Evolutionary conservation across 2,888 invertebrate genomes (phyloP).

Genomic region (Galerucella calmariensis): DNA sequence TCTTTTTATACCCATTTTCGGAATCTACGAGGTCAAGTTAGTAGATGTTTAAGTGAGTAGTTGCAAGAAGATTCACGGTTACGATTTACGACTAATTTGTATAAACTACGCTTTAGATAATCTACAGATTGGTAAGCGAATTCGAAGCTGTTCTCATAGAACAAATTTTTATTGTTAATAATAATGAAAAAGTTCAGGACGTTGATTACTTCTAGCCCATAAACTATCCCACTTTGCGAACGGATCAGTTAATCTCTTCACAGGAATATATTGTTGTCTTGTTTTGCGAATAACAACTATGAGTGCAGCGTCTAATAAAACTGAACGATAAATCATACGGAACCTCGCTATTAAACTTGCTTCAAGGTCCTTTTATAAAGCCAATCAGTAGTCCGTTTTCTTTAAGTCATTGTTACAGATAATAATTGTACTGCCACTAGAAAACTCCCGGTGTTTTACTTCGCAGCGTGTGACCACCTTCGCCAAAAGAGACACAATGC

Average conservation of each 20-base stretch:
- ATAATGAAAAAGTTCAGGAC: too few relatives aligned
- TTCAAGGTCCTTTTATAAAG: slow-evolving; percentile 2
- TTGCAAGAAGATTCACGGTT: too few relatives aligned
- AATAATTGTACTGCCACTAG: slow-evolving; percentile 23
- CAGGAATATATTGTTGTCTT: background rate
- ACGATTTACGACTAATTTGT: too few relatives aligned
- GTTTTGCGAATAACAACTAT: background rate
- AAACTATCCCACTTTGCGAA: background rate
- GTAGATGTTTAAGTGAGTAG: too few relatives aligned
- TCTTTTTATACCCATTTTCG: too few relatives aligned
- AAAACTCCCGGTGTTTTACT: slow-evolving; percentile 35
- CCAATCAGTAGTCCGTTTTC: slow-evolving; percentile 18
- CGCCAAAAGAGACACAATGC: slow-evolving; percentile 33
- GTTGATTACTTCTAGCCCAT: too few relatives aligned
- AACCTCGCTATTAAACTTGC: background rate
- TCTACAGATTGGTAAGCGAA: too few relatives aligned
- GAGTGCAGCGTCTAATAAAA: background rate
- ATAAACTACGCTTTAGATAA: too few relatives aligned
- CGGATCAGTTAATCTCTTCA: background rate
- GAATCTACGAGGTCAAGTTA: too few relatives aligned
- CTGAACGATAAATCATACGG: slow-evolving; percentile 6
- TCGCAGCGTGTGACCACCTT: slow-evolving; percentile 9
- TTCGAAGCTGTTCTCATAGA: too few relatives aligned
- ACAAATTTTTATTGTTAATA: too few relatives aligned
- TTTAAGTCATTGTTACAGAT: slow-evolving; percentile 23